Percentiles rank a stretch among this genome's conserved stretches.
phyloP scores from a whole-genome alignment of 92 coral and sea anemone genomes.

The Hydrozoanthus gracilis region DNA sequence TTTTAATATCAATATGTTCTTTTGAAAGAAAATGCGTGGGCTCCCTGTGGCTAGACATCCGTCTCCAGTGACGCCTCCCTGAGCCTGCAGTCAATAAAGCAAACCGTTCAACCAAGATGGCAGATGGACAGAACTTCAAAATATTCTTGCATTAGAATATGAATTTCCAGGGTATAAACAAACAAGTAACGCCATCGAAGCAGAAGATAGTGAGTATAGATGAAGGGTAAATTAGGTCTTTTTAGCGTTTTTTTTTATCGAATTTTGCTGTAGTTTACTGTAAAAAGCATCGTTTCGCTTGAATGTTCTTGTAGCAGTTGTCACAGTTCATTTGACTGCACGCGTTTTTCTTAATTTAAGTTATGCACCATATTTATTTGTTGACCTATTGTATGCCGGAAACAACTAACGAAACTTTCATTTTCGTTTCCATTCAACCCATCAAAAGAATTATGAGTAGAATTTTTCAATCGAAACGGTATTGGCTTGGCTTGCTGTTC shows the following conservation, averaged over 20 bases:
- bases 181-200: slow-evolving; percentile 62
- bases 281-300: background rate
- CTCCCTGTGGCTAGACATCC: background rate
- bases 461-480: no score
- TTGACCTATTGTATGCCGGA: no score
- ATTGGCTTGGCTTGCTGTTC: no score
- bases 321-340: no score
- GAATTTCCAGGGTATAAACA: slow-evolving; percentile 46
- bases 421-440: no score
- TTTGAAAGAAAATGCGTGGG: background rate
- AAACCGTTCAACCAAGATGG: slow-evolving; percentile 14
- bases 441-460: no score
- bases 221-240: no score
- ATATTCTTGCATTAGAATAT: background rate
- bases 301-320: no score
- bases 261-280: background rate
- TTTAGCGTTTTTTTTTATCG: background rate
- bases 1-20: no score
- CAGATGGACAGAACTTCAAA: background rate
- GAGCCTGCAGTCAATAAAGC: slow-evolving; percentile 27
- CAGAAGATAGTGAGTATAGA: slow-evolving; percentile 68
- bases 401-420: no score
- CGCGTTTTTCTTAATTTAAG: no score
- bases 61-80: background rate
- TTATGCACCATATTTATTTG: no score